Conservation (phyloP, 2,113 vertebrate species). For the Perca fluviatilis region DNA sequence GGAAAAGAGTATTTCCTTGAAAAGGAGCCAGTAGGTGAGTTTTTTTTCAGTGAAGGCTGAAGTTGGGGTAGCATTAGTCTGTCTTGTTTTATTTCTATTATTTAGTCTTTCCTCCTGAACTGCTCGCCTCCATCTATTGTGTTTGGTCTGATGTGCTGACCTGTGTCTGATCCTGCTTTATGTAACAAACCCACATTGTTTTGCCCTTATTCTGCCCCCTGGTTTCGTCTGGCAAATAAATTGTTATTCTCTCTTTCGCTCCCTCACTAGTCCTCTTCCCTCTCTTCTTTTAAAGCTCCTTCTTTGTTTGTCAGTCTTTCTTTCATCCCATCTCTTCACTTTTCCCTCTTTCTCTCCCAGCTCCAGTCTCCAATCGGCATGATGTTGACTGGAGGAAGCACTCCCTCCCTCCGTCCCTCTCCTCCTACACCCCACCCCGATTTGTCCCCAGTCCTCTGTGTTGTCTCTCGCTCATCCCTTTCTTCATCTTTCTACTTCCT, state of each 20-base stretch:
- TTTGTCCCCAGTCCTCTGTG: conserved; percentile 5
- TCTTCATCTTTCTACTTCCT: conserved; percentile 11
- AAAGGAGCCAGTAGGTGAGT: background rate
- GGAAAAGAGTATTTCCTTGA: conserved; percentile 15
- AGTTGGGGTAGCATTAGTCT: conserved; percentile 18
- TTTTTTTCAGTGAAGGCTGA: conserved; percentile 30
- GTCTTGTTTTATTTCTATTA: conserved; percentile 51
- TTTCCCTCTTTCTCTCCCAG: background rate
- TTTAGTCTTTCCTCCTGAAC: conserved; percentile 38
- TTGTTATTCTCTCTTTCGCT: conserved; percentile 20
- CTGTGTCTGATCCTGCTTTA: conserved; percentile 60
- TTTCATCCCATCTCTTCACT: background rate
- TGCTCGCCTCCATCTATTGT: conserved; percentile 30
- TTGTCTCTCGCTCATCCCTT: conserved; percentile 42
- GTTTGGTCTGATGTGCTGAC: conserved; percentile 53
- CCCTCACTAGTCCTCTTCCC: background rate
- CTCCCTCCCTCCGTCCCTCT: background rate
- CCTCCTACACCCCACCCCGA: background rate
- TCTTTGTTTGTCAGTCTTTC: background rate
- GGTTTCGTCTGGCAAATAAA: conserved; percentile 24
- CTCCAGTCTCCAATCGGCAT: background rate
- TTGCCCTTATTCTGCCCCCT: conserved; percentile 38
- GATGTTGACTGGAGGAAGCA: conserved; percentile 13
- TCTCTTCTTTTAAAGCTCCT: background rate
- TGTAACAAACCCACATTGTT: conserved; percentile 57